These are phyloP conservation scores for Willisornis vidua DNA, from an alignment of 2,113 vertebrate species.

Conservation along the genomic window DNA sequence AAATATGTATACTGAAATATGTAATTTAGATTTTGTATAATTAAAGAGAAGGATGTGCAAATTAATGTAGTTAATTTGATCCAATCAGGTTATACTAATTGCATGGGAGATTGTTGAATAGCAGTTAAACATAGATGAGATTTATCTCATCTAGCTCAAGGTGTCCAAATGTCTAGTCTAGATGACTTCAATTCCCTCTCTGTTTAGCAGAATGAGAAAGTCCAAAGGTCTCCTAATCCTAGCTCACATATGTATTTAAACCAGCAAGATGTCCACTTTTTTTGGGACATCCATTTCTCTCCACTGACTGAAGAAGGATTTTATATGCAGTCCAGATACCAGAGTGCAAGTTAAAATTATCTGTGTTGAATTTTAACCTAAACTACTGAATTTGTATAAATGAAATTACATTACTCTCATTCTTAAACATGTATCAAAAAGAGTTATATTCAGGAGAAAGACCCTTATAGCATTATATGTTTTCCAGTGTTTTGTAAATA, in stretches of 20 bases:
- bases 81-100: background rate
- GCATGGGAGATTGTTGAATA: background rate
- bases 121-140: background rate
- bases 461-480: background rate
- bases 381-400: background rate
- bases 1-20: background rate
- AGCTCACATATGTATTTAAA: background rate
- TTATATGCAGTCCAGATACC: background rate
- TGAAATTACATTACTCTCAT: background rate
- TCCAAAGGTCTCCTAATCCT: background rate
- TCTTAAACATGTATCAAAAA: background rate
- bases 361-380: background rate
- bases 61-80: background rate
- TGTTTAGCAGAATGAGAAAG: background rate
- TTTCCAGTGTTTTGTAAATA: background rate
- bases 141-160: background rate
- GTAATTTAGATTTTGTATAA: background rate
- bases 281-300: background rate
- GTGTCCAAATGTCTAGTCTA: background rate
- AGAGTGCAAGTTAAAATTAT: background rate
- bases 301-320: background rate
- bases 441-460: background rate
- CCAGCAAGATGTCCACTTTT: background rate
- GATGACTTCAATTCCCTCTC: background rate
- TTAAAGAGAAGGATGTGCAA: background rate